phyloP scores from a whole-genome alignment of 2,113 vertebrate species.

The Pogonocichla stellata region DNA sequence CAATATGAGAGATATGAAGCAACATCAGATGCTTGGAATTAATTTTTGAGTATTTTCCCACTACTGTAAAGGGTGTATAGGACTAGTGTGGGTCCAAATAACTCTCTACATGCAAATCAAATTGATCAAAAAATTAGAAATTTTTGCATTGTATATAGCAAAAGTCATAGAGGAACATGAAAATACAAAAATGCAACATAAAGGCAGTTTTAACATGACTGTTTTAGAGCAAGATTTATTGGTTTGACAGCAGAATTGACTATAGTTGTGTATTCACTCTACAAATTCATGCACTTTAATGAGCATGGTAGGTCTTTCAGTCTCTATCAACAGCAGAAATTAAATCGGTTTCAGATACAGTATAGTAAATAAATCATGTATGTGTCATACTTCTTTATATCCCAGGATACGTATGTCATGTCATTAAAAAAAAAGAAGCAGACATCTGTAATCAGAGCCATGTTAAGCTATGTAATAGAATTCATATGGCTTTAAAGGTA shows the following conservation, averaged over 20 bases:
- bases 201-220: not conserved
- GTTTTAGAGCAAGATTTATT: not conserved
- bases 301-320: not conserved
- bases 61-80: not conserved
- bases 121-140: not conserved
- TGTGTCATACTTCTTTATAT: not conserved
- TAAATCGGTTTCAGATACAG: not conserved
- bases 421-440: not conserved
- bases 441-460: not conserved
- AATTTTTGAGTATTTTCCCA: accelerated
- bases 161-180: not conserved
- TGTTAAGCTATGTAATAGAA: not conserved
- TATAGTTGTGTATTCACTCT: not conserved
- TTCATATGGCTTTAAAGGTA: not conserved
- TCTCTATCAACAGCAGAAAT: not conserved
- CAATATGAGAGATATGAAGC: not conserved
- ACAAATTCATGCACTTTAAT: not conserved
- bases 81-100: not conserved
- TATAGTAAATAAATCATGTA: not conserved
- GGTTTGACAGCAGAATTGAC: not conserved
- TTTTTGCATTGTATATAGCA: not conserved
- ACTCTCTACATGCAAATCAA: not conserved
- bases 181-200: not conserved
- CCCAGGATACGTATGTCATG: not conserved
- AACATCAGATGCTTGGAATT: not conserved